Evolutionary conservation across 2,113 vertebrate genomes (phyloP), one percentile per base, ranked within the genome.

Genomic region (Odontophorus gujanensis): DNA sequence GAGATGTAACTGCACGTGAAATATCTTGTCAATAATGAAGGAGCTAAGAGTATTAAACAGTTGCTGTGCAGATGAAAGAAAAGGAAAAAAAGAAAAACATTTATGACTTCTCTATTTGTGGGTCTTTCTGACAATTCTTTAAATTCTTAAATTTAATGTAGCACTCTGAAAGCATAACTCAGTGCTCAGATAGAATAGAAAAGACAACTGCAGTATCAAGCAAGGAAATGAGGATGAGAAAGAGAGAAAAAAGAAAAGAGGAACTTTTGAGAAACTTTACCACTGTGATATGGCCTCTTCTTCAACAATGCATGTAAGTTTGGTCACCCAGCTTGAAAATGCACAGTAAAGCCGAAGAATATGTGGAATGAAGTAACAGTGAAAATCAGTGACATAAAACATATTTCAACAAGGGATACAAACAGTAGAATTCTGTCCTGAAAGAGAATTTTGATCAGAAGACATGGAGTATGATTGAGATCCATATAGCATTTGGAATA

Each of bases 1-100:
- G 32, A 71, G 3, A 26, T 50, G 9, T 24, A 2, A 47, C 21
- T 11, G 12, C 30, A 5, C 14, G 5, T 0, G 0, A 51, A 47
- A 55, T 30, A 65, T 85, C 16, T 42, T 65, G 20, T 12, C 22
- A 19, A 3, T 15, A n/a, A 47, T 22, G 65, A 34, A 50, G 53
- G 43, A 66, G 4, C n/a, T 51, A 26, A 63, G 43, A 63, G 21
- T n/a, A 40, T 13, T 13, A 55, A 42, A 32, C 19, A 18, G 42
- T 66, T 87, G 38, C 48, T 78, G 26, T 32, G n/a, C 47, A 61
- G 3, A 0, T 22, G 3, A 34, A 42, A 48, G 26, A 12, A 45
- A 66, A 30, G 12, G n/a, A 66, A 36, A 2, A 19, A 40, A 61
- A 19, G 58, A n/a, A 30, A 77, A 69, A 47, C 11, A 15, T 48